A percentile compares a stretch with the other conserved stretches of the same genome.
phyloP scores from a whole-genome alignment of 2,797 vertebrate genomes.

The Enteromius unitaeniatus region DNA sequence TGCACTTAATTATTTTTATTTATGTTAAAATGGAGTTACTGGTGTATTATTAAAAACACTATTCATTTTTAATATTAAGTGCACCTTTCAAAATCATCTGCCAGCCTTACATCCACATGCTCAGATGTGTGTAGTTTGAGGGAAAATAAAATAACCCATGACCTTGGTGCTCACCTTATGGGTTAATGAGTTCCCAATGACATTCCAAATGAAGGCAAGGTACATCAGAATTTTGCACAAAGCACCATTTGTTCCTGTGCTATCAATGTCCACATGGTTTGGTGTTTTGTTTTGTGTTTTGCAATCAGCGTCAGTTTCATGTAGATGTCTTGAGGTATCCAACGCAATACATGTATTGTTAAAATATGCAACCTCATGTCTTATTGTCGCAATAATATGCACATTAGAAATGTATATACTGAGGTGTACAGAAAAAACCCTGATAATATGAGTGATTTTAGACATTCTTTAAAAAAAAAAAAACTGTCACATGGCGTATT shows the following conservation, averaged over 20 bases:
- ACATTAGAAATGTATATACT: slow-evolving; percentile 62
- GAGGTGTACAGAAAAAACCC: slow-evolving; percentile 52
- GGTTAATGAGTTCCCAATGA: slow-evolving; percentile 32
- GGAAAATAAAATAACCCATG: not conserved
- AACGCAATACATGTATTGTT: slow-evolving; percentile 70
- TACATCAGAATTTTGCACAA: slow-evolving; percentile 21
- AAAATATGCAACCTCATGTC: slow-evolving; percentile 70
- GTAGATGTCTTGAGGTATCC: slow-evolving; percentile 64
- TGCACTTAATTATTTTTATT: slow-evolving; percentile 8
- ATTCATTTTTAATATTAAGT: not conserved
- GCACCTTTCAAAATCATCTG: slow-evolving; percentile 20
- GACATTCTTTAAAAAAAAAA: slow-evolving; percentile 2
- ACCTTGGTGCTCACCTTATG: slow-evolving; percentile 47
- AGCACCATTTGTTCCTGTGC: slow-evolving; percentile 26
- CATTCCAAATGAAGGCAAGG: slow-evolving; percentile 25
- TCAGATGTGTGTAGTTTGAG: slow-evolving; percentile 4
- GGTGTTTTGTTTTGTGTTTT: not conserved
- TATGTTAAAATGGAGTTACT: not conserved
- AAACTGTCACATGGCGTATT: slow-evolving; percentile 8
- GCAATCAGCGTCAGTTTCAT: slow-evolving; percentile 10
- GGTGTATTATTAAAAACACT: not conserved
- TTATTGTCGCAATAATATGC: slow-evolving; percentile 82
- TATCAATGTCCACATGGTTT: slow-evolving; percentile 21
- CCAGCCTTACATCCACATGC: slow-evolving; percentile 28
- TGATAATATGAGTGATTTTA: slow-evolving; percentile 20